These are phyloP conservation scores for Ormia ochracea DNA, from an alignment of 2,888 invertebrate species.

Conservation along the genomic window DNA sequence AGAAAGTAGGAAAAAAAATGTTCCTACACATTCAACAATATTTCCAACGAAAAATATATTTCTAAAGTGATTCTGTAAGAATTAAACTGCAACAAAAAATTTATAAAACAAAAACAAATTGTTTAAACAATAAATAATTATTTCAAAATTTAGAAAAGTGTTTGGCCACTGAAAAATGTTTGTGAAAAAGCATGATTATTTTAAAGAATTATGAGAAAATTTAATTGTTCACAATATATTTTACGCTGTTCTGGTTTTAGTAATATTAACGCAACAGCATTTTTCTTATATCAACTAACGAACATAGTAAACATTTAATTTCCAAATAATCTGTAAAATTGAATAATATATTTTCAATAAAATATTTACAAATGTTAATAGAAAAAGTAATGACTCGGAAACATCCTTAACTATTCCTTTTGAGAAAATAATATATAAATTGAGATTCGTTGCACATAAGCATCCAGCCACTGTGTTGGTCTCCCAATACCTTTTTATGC, in stretches of 20 bases:
- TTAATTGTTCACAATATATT: no score
- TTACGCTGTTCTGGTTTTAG: no score
- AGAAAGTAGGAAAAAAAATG: conserved; percentile 6
- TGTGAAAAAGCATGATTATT: not conserved
- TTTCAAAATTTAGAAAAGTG: not conserved
- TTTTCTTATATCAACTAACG: not conserved
- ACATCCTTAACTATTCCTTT: conserved; percentile 48
- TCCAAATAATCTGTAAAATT: not conserved
- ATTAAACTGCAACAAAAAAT: not conserved
- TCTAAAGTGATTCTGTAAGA: conserved; percentile 26
- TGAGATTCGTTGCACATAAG: conserved; percentile 32
- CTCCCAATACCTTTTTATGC: conserved; percentile 17
- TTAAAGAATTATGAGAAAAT: no score
- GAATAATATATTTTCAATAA: no score
- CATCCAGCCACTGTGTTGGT: conserved; percentile 34
- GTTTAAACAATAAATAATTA: not conserved
- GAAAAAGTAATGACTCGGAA: conserved; percentile 4
- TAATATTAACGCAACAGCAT: conserved; percentile 13
- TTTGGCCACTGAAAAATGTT: not conserved
- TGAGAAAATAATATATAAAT: conserved; percentile 32
- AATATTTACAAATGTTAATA: conserved; percentile 21
- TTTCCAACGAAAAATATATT: not conserved
- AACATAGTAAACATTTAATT: not conserved
- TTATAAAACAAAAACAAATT: not conserved
- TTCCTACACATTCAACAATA: not conserved